Evolutionary conservation across 2,888 invertebrate genomes (phyloP).

Genomic region (Maniola hyperantus): DNA sequence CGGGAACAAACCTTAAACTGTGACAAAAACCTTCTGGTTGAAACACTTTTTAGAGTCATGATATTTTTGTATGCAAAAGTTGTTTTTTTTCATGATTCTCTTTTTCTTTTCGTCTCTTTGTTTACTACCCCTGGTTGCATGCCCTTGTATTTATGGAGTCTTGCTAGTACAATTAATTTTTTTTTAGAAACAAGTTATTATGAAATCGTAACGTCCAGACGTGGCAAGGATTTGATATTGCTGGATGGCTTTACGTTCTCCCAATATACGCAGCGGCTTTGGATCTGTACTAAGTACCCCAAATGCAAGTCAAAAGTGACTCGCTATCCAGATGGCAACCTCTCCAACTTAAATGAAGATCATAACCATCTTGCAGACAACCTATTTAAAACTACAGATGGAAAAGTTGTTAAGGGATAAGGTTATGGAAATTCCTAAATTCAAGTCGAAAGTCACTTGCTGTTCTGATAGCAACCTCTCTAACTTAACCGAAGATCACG

Average conservation of each 20-base stretch:
- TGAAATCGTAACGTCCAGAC: slow-evolving; percentile 45
- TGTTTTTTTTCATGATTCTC: too few species aligned
- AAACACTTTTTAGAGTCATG: too few species aligned
- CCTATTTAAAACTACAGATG: slow-evolving; percentile 23
- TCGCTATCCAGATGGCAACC: slow-evolving; percentile 33
- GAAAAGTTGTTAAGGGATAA: slow-evolving; percentile 12
- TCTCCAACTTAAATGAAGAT: slow-evolving; percentile 33
- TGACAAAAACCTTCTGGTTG: too few species aligned
- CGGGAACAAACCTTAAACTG: too few species aligned
- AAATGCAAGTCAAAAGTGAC: slow-evolving; percentile 44
- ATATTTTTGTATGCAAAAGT: too few species aligned
- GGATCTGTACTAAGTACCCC: slow-evolving; percentile 49
- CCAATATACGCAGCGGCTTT: slow-evolving; percentile 38
- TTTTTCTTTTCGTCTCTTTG: too few species aligned
- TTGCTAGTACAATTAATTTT: slow-evolving; percentile 7
- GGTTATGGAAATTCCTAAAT: neutral
- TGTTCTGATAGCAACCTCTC: slow-evolving; percentile 34
- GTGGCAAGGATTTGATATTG: slow-evolving; percentile 46
- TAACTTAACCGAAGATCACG: slow-evolving; percentile 38
- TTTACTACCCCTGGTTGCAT: too few species aligned
- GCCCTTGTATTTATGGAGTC: too few species aligned
- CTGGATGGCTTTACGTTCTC: slow-evolving; percentile 47
- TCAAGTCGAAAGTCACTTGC: slow-evolving; percentile 43
- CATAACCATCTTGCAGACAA: slow-evolving; percentile 45
- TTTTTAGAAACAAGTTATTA: slow-evolving; percentile 36